A percentile compares a stretch with the other conserved stretches of the same genome.
phyloP scores from a whole-genome alignment of 1,140 invertebrate genomes.

The Zaprionus ornatus region DNA sequence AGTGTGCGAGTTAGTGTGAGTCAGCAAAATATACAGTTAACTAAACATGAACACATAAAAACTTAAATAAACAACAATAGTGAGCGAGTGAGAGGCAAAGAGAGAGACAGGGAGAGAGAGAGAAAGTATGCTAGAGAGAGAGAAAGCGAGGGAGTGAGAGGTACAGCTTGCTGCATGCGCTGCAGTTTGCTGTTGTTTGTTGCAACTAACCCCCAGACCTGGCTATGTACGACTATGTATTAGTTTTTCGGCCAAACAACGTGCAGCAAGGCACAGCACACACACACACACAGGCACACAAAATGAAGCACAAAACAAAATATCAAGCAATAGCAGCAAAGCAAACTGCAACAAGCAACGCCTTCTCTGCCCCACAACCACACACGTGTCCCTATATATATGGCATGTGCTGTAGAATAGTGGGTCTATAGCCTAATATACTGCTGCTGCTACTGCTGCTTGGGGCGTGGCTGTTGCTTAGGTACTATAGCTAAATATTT shows the following conservation, averaged over 20 bases:
- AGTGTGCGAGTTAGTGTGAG: conserved; percentile 38
- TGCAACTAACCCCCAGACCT: conserved; percentile 73
- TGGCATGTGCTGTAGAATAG: conserved; percentile 16
- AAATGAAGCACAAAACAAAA: conserved; percentile 79
- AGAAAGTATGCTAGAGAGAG: not conserved
- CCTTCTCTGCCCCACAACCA: conserved; percentile 48
- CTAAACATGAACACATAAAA: conserved; percentile 82
- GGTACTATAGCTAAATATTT: conserved; percentile 62
- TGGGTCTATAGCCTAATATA: conserved; percentile 23
- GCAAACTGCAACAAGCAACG: conserved; percentile 69
- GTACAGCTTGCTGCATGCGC: conserved; percentile 34
- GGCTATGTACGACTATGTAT: conserved; percentile 38
- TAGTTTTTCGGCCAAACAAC: conserved; percentile 74
- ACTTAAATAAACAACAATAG: conserved; percentile 83
- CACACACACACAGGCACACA: conserved; percentile 27
- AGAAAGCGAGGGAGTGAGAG: conserved; percentile 13
- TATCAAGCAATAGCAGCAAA: conserved; percentile 79
- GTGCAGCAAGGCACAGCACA: conserved; percentile 60
- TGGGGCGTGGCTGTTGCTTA: conserved; percentile 40
- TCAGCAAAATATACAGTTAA: conserved; percentile 76
- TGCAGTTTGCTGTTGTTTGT: conserved; percentile 80
- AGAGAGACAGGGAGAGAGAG: conserved; percentile 4
- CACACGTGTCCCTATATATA: conserved; percentile 9
- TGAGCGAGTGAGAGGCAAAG: conserved; percentile 23
- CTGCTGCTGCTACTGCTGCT: not conserved